phyloP scores from a whole-genome alignment of 2,797 vertebrate genomes.

The Oreonectes daqikongensis region DNA sequence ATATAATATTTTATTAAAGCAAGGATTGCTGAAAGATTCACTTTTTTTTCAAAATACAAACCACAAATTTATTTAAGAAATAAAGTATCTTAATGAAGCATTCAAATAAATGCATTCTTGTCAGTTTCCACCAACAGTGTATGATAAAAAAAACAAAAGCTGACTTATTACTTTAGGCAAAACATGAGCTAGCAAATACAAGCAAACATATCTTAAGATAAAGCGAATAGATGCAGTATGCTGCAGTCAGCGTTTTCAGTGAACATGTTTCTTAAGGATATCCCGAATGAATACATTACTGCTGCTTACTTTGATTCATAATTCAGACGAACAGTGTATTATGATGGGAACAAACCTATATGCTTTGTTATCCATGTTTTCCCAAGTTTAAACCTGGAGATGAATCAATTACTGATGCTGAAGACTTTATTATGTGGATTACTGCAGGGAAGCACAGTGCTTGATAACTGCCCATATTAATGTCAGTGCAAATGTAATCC shows the following conservation, averaged over 20 bases:
- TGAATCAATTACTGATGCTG: constrained; percentile 6
- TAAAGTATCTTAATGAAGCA: too few species aligned
- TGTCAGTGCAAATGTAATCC: constrained; percentile 20
- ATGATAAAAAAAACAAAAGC: constrained; percentile 16
- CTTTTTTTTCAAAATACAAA: too few species aligned
- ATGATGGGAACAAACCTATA: constrained; percentile 48
- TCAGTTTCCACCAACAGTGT: not conserved
- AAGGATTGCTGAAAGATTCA: too few species aligned
- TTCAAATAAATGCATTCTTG: too few species aligned
- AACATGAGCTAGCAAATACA: constrained; percentile 40
- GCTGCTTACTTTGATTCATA: constrained; percentile 52
- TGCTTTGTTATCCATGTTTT: constrained; percentile 37
- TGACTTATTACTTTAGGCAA: constrained; percentile 23
- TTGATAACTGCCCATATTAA: constrained; percentile 24
- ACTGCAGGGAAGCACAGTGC: constrained; percentile 16
- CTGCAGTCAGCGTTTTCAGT: constrained; percentile 51
- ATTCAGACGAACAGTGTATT: constrained; percentile 55
- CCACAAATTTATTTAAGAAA: too few species aligned
- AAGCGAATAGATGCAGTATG: constrained; percentile 31
- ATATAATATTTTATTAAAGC: too few species aligned
- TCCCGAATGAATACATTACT: constrained; percentile 54
- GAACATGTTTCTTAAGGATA: constrained; percentile 37
- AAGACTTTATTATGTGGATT: constrained; percentile 13
- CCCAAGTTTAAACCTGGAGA: constrained; percentile 23
- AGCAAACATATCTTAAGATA: constrained; percentile 24